Base-by-base conservation (phyloP, 2,888 invertebrate species). In the Agrypnus murinus region DNA sequence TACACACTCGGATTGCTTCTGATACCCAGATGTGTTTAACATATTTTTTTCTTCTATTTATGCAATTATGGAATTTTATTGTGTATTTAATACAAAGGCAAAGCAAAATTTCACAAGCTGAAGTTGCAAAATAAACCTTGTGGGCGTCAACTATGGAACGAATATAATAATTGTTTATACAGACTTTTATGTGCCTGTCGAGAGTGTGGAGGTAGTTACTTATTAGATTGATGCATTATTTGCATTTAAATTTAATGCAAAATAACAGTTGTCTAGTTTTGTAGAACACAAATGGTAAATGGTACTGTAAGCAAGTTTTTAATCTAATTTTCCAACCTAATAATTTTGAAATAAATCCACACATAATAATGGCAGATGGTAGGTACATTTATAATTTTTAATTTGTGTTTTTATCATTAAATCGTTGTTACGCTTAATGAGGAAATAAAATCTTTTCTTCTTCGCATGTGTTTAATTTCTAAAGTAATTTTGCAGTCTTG, bases 281-380 rank as follows among this genome's bases (percentile, higher is more conserved):
- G 50, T 58, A 69, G 69, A 64, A 59, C 64, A 65, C 38, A 65
- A 69, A 67, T 38, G 40, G 6, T 4, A 32, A n/a, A n/a, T n/a
- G n/a, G n/a, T n/a, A n/a, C n/a, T n/a, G n/a, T 46, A 57, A 25
- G 15, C 32, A 55, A 58, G 14, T 36, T 9, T 65, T 65, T 53
- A 59, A 50, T 58, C 46, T 64, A 64, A 65, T 53, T 60, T 69
- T 60, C 48, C 36, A 60, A n/a, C 57, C 69, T 65, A 32, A 50
- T 69, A 69, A 65, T 43, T 60, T 32, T 15, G 6, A 14, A 55
- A 66, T 40, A 7, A 43, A 59, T 25, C 5, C 5, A 5, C 2
- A 5, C 25, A 25, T 25, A 25, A 25, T 2, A 25, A 25, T 25
- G 25, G 25, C 25, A 25, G 25, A 25, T 25, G 25, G 25, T 25